Evolutionary conservation across 1,140 invertebrate species (phyloP), one percentile per base, ranked within the genome.

Genomic region (Globodera ellingtonae): DNA sequence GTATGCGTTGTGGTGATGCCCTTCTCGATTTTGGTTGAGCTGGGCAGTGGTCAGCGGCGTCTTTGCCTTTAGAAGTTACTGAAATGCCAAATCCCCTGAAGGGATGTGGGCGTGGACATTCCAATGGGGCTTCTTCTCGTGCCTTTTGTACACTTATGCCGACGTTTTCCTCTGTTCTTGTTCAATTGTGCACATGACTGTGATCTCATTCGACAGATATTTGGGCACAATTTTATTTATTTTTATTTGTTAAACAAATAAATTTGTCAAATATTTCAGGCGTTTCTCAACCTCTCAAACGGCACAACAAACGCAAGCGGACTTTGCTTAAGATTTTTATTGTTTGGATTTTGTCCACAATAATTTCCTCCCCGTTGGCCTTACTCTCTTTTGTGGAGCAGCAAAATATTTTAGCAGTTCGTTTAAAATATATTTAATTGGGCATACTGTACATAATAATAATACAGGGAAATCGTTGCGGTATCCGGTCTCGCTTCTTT

Each of bases 141-240:
- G 95, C 90, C 95, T 95, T 89, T 92, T 97, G 56, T 97, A 96
- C 92, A 94, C 95, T 72, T 95, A 95, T 3, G 95, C 94, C 83
- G 95, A 98, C 90, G 95, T 97, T n/a, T 91, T 97, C 50, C 94
- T 95, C 75, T 97, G 95, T 88, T 95, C 94, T 0, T 94, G 94
- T 8, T 95, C 94, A 85, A 98, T 98, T 88, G 94, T 96, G 93
- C 96, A 98, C 92, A 97, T 98, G 95, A 96, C 95, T 89, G 95
- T 95, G 90, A 97, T 98, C 89, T 95, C 94, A 59, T 91, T 98
- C 82, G 95, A 95, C 80, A 92, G 95, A 85, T 98, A 96, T 90
- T 90, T 96, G 79, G 95, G 95, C 70, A 96, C 70, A 96, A 65
- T 13, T 15, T 15, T 15, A 97, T 91, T 94, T 35, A 35, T 52